Evolutionary conservation across 2,888 invertebrate species (phyloP), one percentile per base, ranked within the genome.

Genomic region (Neoaliturus tenellus): DNA sequence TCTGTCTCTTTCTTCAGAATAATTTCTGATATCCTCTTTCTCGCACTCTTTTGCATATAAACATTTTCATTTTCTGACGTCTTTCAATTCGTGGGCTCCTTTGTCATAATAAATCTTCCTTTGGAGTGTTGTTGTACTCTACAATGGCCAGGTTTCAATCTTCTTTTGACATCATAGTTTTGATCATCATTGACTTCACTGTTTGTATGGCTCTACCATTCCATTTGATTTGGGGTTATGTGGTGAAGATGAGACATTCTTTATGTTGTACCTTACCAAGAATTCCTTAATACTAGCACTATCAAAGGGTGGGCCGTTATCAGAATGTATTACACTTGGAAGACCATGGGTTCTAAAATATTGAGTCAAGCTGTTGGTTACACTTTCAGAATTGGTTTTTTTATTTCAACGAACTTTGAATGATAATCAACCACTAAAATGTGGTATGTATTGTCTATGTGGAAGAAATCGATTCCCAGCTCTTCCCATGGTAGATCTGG

Each of bases 401-500:
- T 41, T 5, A 75, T 75, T 75, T 39, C 75, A 17, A 75, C 39
- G 39, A 35, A 35, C 39, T 75, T 75, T 35, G 75, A 75, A 39
- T 35, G 41, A 39, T 75, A 75, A 23, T 75, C 75, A 14, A 75
- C 75, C 31, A 41, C 75, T 14, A 75, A 4, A 0, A 75, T 33
- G n/a, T 35, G 41, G 17, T 23, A 14, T 41, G 5, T 14, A 6
- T 39, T 39, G n/a, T 39, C 39, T 23, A 75, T 35, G 39, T 75
- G 75, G 39, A 75, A 75, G 23, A 39, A 75, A 75, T 75, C 75
- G 5, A 75, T 75, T 1, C 75, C 75, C n/a, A 75, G 23, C 23
- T 75, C 41, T 75, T 75, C 75, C 75, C 75, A 75, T 10, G 35
- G 10, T 6, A 35, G 35, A 35, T 35, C 35, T 35, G 35, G 35